phyloP scores from a whole-genome alignment of 2,113 vertebrate genomes.

The Pipa parva region DNA sequence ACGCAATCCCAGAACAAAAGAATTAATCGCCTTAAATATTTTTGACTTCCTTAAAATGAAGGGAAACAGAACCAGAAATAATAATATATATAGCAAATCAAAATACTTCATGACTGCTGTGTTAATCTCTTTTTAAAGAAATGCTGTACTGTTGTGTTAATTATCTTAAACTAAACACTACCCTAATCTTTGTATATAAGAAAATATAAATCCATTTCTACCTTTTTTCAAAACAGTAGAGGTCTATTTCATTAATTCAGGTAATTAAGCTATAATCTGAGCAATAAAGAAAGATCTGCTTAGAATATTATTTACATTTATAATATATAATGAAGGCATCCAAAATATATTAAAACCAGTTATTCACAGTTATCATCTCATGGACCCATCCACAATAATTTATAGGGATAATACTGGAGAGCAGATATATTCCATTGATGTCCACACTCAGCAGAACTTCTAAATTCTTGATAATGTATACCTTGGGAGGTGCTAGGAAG shows the following conservation, averaged over 20 bases:
- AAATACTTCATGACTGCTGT: slow-evolving; percentile 31
- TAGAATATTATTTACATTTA: no score
- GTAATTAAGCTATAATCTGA: no score
- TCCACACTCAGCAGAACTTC: no score
- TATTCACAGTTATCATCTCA: no score
- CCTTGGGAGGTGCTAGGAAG: no score
- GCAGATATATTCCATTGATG: no score
- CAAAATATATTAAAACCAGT: no score
- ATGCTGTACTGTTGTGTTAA: slow-evolving; percentile 30
- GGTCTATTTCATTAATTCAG: slow-evolving; percentile 14
- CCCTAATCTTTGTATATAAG: slow-evolving; percentile 29
- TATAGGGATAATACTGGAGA: no score
- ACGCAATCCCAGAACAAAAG: slow-evolving; percentile 26
- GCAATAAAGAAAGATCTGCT: no score
- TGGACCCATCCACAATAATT: no score
- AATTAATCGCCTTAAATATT: slow-evolving; percentile 37
- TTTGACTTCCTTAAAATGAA: slow-evolving; percentile 20
- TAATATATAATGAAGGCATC: no score
- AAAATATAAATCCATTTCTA: slow-evolving; percentile 15
- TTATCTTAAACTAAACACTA: slow-evolving; percentile 35
- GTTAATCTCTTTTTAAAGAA: slow-evolving; percentile 30
- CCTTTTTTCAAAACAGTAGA: slow-evolving; percentile 15
- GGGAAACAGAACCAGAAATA: slow-evolving; percentile 17
- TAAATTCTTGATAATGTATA: no score
- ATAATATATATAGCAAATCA: neutral